Conservation (phyloP, 30 jellyfish, hydroid and myxozoan genomes). For the Sanderia malayensis region DNA sequence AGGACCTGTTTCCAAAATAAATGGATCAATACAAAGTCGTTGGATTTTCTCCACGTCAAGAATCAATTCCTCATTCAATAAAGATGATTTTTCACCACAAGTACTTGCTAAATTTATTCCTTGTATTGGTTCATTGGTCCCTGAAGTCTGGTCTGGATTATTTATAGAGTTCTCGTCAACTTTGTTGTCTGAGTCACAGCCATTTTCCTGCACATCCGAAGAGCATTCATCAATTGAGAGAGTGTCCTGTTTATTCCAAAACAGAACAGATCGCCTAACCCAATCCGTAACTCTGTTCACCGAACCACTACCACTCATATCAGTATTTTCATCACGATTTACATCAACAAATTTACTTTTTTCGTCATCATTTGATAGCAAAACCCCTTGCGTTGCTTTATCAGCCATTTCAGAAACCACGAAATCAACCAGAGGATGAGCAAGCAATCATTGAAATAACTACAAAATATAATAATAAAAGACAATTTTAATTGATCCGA, state of each 20-base stretch:
- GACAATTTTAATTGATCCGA: no score
- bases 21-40: slow-evolving; percentile 38
- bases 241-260: slow-evolving; percentile 74
- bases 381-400: no score
- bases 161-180: no score
- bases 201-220: slow-evolving; percentile 36
- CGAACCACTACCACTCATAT: neutral
- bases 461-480: no score
- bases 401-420: neutral
- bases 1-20: slow-evolving; percentile 33
- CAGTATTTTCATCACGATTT: neutral
- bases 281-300: slow-evolving; percentile 67
- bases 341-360: no score
- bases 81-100: no score
- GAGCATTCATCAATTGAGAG: slow-evolving; percentile 38
- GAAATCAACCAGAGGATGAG: no score
- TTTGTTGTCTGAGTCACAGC: slow-evolving; percentile 1
- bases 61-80: slow-evolving; percentile 41
- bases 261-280: slow-evolving; percentile 80
- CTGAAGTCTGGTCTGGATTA: no score
- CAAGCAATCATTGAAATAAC: no score
- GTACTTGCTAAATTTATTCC: no score
- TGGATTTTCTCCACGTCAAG: slow-evolving; percentile 54
- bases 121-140: no score
- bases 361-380: no score